Conservation (phyloP, 2,113 vertebrate species). For the Actenoides hombroni region DNA sequence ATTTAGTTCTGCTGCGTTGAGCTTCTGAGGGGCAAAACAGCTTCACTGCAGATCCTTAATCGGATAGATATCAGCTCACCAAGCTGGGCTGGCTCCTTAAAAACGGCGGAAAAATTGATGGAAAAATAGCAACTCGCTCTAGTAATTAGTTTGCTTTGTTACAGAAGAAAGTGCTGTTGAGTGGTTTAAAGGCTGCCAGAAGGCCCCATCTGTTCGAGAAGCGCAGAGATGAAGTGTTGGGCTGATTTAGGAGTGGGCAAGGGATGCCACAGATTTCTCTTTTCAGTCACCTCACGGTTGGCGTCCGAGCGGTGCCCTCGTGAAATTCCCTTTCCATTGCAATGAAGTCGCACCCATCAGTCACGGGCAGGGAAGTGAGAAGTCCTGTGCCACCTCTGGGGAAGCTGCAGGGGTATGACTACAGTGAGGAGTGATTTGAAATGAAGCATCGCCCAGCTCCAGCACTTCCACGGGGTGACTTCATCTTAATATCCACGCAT, state of each 20-base stretch:
- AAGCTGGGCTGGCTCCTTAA: background rate
- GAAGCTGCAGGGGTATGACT: background rate
- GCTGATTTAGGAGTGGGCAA: background rate
- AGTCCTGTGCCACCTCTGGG: background rate
- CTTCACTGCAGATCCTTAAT: background rate
- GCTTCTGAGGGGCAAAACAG: background rate
- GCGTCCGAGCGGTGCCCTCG: background rate
- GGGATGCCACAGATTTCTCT: background rate
- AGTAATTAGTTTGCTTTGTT: constrained; percentile 45
- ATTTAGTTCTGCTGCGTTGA: background rate
- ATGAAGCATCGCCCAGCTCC: background rate
- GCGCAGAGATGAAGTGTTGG: background rate
- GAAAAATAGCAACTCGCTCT: background rate
- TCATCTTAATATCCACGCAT: background rate
- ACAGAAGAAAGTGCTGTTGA: background rate
- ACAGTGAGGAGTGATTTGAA: background rate
- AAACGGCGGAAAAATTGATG: constrained; percentile 10
- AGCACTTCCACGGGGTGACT: background rate
- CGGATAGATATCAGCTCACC: background rate
- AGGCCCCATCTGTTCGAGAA: constrained; percentile 50
- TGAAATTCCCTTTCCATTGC: background rate
- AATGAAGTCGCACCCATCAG: background rate
- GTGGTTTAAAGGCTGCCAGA: constrained; percentile 37
- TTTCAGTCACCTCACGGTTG: background rate
- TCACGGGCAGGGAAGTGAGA: background rate